A percentile compares a stretch with the other conserved stretches of the same genome.
Conservation (phyloP, 2,888 invertebrate genomes). For the Drosophila meridiana region DNA sequence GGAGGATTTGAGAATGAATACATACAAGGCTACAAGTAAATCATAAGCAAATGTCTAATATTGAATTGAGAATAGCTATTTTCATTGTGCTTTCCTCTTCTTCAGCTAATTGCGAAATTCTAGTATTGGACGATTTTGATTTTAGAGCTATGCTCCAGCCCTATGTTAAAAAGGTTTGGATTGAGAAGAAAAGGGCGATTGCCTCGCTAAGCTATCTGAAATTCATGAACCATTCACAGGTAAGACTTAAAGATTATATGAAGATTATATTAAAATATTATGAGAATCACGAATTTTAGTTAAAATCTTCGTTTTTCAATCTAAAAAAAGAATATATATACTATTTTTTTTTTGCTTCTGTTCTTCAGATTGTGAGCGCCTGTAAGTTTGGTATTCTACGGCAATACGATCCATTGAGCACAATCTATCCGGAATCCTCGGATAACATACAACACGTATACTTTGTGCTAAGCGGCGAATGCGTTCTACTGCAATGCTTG, state of each 20-base stretch:
- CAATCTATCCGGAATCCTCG: slow-evolving; percentile 80
- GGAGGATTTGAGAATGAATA: slow-evolving; percentile 48
- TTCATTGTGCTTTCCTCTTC: not conserved
- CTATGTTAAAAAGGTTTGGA: slow-evolving; percentile 78
- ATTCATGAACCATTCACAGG: slow-evolving; percentile 77
- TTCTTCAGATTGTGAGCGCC: slow-evolving; percentile 61
- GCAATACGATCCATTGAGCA: slow-evolving; percentile 81
- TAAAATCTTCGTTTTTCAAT: too few species aligned
- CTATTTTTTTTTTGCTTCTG: not conserved
- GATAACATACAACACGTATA: slow-evolving; percentile 76
- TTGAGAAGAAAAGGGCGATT: slow-evolving; percentile 76
- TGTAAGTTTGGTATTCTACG: slow-evolving; percentile 76
- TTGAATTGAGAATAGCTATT: accelerated
- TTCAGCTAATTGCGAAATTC: slow-evolving; percentile 87
- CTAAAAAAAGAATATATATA: too few species aligned
- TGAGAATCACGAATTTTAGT: too few species aligned
- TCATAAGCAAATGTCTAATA: not conserved
- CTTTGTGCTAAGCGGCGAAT: slow-evolving; percentile 83
- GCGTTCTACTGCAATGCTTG: slow-evolving; percentile 83
- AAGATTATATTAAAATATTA: too few species aligned
- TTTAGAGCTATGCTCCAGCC: slow-evolving; percentile 85
- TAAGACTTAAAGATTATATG: slow-evolving; percentile 23
- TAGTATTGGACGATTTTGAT: slow-evolving; percentile 87
- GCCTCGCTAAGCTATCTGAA: slow-evolving; percentile 79
- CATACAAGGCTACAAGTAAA: slow-evolving; percentile 59